Conservation (phyloP, 2,113 vertebrate species). For the Cynopterus brachyotis region DNA sequence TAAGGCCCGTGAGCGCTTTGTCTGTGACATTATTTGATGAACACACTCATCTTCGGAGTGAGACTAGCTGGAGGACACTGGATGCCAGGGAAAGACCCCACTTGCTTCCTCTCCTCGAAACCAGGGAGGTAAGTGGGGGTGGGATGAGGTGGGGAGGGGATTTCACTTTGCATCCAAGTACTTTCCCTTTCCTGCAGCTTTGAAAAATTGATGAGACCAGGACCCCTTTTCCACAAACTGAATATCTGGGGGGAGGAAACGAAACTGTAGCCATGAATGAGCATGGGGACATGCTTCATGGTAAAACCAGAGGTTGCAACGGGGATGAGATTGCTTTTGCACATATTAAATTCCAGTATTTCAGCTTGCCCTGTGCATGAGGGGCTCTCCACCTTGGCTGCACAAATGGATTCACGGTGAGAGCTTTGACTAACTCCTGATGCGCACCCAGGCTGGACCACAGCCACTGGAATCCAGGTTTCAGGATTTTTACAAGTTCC, state of each 20-base stretch:
- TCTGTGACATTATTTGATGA: not conserved
- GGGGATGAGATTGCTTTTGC: not conserved
- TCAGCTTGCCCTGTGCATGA: not conserved
- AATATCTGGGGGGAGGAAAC: not conserved
- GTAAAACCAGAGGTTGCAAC: not conserved
- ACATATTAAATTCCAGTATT: not conserved
- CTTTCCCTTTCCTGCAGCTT: not conserved
- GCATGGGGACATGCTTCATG: not conserved
- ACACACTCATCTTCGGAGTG: not conserved
- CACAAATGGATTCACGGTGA: not conserved
- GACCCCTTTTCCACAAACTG: not conserved
- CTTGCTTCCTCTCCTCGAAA: not conserved
- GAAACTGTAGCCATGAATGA: not conserved
- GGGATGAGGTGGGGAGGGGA: not conserved
- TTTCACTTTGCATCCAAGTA: not conserved
- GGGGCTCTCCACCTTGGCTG: too few species aligned
- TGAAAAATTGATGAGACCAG: not conserved
- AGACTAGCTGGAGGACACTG: not conserved
- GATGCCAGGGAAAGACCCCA: not conserved
- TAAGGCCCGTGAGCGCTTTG: not conserved
- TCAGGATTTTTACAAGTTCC: not conserved
- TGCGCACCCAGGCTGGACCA: fast-evolving
- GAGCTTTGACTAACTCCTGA: not conserved
- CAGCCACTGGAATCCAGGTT: too few species aligned
- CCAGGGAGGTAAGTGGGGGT: not conserved